phyloP scores from a whole-genome alignment of 2,888 invertebrate species.

The Tubulanus polymorphus region DNA sequence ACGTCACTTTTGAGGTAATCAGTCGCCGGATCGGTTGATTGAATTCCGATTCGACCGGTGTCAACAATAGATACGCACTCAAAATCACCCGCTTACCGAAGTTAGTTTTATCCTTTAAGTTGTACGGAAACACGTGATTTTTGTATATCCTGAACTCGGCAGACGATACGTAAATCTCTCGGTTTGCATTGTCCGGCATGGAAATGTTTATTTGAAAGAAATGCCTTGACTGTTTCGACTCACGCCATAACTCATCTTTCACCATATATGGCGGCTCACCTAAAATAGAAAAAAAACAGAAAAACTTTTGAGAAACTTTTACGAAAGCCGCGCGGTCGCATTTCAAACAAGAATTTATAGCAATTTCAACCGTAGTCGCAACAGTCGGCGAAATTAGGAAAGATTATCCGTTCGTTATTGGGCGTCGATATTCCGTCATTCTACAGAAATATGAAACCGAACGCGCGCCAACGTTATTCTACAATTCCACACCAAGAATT shows the following conservation, averaged over 20 bases:
- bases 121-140: background rate
- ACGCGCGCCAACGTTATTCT: too few relatives aligned
- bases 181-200: constrained; percentile 16
- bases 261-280: background rate
- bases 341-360: too few relatives aligned
- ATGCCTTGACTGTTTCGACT: background rate
- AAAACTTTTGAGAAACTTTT: too few relatives aligned
- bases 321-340: too few relatives aligned
- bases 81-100: background rate
- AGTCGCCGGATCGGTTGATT: background rate
- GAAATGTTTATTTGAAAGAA: constrained; percentile 20
- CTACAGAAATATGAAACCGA: too few relatives aligned
- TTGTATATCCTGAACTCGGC: constrained; percentile 7
- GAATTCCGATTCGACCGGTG: background rate
- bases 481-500: too few relatives aligned
- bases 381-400: too few relatives aligned
- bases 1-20: background rate
- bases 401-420: too few relatives aligned
- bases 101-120: background rate
- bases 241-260: background rate
- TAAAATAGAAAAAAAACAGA: background rate
- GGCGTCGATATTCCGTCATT: too few relatives aligned
- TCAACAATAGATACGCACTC: constrained; percentile 2
- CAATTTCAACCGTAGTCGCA: too few relatives aligned
- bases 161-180: constrained; percentile 9